These are phyloP conservation scores for Prietella phreatophila DNA, from an alignment of 2,113 vertebrate genomes.

Conservation along the genomic window DNA sequence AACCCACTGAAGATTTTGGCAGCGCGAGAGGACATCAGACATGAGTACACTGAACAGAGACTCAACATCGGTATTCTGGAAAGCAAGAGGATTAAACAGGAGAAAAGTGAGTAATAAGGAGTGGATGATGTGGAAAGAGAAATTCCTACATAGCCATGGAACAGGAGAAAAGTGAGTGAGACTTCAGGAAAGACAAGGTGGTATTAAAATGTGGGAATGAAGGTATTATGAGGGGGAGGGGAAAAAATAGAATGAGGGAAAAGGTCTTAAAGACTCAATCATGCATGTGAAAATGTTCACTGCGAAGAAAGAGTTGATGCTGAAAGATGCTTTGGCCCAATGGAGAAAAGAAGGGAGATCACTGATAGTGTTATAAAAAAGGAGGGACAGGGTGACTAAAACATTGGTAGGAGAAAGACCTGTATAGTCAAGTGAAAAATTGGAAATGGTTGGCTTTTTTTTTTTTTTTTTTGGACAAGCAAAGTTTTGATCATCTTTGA, in stretches of 20 bases:
- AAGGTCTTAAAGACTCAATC: neutral
- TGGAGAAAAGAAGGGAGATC: neutral
- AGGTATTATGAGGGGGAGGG: neutral
- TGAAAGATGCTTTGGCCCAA: neutral
- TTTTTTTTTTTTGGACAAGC: no score
- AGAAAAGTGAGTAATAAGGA: constrained; percentile 77
- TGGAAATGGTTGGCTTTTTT: no score
- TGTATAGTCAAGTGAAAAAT: neutral
- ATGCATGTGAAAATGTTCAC: neutral
- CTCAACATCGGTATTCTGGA: constrained; percentile 92
- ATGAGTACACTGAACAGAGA: constrained; percentile 92
- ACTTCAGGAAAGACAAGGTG: neutral
- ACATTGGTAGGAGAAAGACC: neutral
- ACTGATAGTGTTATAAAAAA: neutral
- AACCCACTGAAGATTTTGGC: constrained; percentile 93
- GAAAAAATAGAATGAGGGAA: no score
- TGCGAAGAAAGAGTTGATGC: neutral
- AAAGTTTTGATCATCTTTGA: no score
- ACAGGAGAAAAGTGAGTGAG: neutral
- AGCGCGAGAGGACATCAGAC: constrained; percentile 88
- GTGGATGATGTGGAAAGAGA: neutral
- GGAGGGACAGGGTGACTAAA: neutral
- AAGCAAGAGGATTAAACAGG: constrained; percentile 90
- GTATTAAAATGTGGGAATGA: neutral
- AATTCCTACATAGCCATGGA: neutral